Conservation (phyloP, 1,140 invertebrate genomes). For the Drepana arcuata region DNA sequence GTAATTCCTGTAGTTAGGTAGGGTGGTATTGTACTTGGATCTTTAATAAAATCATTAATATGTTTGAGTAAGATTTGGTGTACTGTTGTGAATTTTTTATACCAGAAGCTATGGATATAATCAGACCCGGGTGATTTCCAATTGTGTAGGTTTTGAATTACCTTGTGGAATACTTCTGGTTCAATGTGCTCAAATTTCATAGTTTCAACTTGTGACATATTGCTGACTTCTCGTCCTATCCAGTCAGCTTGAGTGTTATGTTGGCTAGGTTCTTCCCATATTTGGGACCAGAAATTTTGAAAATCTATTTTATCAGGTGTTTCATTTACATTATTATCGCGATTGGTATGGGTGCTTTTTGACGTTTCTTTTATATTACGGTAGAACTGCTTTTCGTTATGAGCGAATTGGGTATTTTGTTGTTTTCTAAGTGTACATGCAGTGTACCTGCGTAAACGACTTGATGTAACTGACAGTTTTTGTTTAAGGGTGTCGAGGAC, state of each 20-base stretch:
- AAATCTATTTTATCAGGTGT: too few species aligned
- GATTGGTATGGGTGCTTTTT: too few species aligned
- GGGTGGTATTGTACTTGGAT: background rate
- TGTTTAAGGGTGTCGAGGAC: slow-evolving; percentile 14
- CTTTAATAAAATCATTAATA: slow-evolving; percentile 7
- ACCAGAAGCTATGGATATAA: slow-evolving; percentile 16
- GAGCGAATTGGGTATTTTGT: slow-evolving; percentile 5
- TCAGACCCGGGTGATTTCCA: slow-evolving; percentile 17
- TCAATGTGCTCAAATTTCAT: slow-evolving; percentile 11
- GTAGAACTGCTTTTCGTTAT: slow-evolving; percentile 9
- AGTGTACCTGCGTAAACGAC: too few species aligned
- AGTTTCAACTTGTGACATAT: background rate
- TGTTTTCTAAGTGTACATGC: slow-evolving; percentile 4
- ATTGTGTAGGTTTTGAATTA: slow-evolving; percentile 6
- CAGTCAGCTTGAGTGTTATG: slow-evolving; percentile 6
- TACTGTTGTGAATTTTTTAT: slow-evolving; percentile 9
- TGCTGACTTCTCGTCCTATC: slow-evolving; percentile 7
- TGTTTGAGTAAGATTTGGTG: slow-evolving; percentile 10
- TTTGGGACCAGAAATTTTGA: slow-evolving; percentile 7
- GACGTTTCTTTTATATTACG: too few species aligned
- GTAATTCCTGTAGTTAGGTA: slow-evolving; percentile 9
- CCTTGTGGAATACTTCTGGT: slow-evolving; percentile 1
- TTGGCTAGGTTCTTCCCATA: slow-evolving; percentile 3
- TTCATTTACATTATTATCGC: too few species aligned
- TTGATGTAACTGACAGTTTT: slow-evolving; percentile 14